Evolutionary conservation across 2,797 vertebrate genomes (phyloP), one percentile per base, ranked within the genome.

Genomic region (Fistularia tabacaria): DNA sequence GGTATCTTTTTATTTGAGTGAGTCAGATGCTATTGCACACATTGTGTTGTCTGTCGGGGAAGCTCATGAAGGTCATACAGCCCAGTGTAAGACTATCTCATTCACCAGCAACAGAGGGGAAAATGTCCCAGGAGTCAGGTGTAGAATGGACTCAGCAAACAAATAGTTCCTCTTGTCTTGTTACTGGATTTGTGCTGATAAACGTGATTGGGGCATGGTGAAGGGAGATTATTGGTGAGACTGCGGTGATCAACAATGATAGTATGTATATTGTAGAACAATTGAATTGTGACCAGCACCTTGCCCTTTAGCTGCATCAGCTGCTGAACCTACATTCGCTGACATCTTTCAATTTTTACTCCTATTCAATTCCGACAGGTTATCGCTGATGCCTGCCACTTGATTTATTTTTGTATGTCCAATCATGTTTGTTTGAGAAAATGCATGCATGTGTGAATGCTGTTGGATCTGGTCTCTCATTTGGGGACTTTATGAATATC

Each of bases 11-110:
- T 68, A 73, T 81, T 77, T 72, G 61, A 77, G 48, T 10, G 55
- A 78, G 69, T 75, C 67, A 14, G 49, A 74, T 78, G 79, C 71
- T 73, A 86, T 80, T 75, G 74, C 45, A 46, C 57, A 69, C 54
- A 71, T 73, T 68, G 67, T 72, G 70, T 64, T 74, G 76, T 77
- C 67, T 68, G 70, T 49, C 58, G 64, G 70, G 51, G 64, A 75
- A 79, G 63, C 80, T 82, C 57, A 47, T 84, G 83, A 87, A 82
- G 76, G 81, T 83, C 84, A 78, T 63, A 74, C 70, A 71, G 78
- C 65, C 59, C 73, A 44, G 74, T 81, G 80, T 83, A 81, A 83
- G 74, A 74, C 74, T 75, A 79, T 85, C 76, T 83, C 69, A 72
- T 76, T 84, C 64, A 46, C 48, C 65, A 46, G 73, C 64, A 80